These are phyloP conservation scores for Ametastegia equiseti DNA, from an alignment of 2,888 invertebrate species.

Conservation along the genomic window DNA sequence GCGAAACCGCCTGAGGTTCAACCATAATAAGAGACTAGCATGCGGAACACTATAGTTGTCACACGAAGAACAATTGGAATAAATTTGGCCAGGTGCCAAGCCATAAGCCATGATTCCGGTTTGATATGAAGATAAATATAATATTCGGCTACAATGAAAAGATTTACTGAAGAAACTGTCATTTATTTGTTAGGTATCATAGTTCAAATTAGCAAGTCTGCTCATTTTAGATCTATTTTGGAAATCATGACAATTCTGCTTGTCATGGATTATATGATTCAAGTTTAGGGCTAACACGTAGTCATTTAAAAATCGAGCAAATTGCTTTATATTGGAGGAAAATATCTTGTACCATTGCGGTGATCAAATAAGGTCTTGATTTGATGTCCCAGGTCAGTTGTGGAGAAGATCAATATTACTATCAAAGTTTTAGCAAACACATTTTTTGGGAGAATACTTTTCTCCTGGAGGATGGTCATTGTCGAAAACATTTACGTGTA, in stretches of 20 bases:
- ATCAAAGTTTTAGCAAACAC: conserved; percentile 30
- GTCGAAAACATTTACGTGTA: not conserved
- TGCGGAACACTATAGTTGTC: conserved; percentile 11
- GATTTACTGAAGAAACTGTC: not conserved
- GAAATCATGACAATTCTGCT: not conserved
- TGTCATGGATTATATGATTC: not conserved
- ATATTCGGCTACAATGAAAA: not conserved
- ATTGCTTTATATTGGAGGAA: no score
- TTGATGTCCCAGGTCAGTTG: conserved; percentile 40
- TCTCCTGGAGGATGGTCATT: not conserved
- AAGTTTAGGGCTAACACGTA: not conserved
- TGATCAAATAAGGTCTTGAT: conserved; percentile 24
- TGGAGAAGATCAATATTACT: conserved; percentile 27
- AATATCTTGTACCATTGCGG: no score
- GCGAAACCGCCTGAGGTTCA: not conserved
- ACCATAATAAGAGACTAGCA: not conserved
- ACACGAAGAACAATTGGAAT: conserved; percentile 13
- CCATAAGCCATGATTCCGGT: conserved; percentile 24
- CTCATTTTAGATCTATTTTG: no score
- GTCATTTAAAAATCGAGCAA: not conserved
- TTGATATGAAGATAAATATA: not conserved
- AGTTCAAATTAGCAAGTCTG: no score
- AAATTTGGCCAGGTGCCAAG: not conserved
- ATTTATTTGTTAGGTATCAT: not conserved
- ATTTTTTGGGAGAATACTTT: not conserved